Evolutionary conservation across 1,140 invertebrate genomes (phyloP).

Genomic region (Zaprionus vittiger): DNA sequence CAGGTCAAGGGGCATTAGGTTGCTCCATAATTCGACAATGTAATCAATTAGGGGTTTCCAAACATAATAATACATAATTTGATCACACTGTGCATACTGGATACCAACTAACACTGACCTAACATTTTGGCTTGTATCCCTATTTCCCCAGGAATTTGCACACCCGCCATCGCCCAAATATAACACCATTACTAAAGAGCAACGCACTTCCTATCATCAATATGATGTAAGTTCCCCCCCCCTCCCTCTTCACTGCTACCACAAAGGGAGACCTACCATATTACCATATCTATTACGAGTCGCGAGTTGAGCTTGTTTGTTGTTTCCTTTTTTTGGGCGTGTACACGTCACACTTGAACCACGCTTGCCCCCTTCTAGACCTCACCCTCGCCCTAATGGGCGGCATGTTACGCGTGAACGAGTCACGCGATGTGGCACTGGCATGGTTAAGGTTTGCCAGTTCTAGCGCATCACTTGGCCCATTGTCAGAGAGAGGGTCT

Average conservation of each 20-base stretch:
- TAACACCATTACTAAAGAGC: constrained; percentile 80
- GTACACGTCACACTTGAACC: constrained; percentile 64
- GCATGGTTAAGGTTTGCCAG: constrained; percentile 68
- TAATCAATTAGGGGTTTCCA: background rate
- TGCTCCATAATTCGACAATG: background rate
- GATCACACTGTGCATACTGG: background rate
- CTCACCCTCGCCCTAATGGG: constrained; percentile 1
- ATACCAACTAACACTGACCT: constrained; percentile 43
- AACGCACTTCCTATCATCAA: constrained; percentile 79
- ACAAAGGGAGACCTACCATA: constrained; percentile 11
- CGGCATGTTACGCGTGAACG: constrained; percentile 55
- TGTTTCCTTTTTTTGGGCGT: constrained; percentile 41
- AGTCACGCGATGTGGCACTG: constrained; percentile 69
- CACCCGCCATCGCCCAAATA: constrained; percentile 83
- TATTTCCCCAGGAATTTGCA: constrained; percentile 70
- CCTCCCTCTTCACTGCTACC: constrained; percentile 16
- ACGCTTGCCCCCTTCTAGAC: background rate
- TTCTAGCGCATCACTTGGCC: constrained; percentile 26
- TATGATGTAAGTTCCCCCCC: constrained; percentile 80
- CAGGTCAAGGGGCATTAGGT: background rate
- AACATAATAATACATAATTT: background rate
- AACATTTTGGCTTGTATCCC: constrained; percentile 21
- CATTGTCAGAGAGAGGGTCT: constrained; percentile 42
- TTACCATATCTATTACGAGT: constrained; percentile 44
- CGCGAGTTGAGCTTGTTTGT: constrained; percentile 52